Evolutionary conservation across 1,140 invertebrate species (phyloP).

Genomic region (Capitella teleta): DNA sequence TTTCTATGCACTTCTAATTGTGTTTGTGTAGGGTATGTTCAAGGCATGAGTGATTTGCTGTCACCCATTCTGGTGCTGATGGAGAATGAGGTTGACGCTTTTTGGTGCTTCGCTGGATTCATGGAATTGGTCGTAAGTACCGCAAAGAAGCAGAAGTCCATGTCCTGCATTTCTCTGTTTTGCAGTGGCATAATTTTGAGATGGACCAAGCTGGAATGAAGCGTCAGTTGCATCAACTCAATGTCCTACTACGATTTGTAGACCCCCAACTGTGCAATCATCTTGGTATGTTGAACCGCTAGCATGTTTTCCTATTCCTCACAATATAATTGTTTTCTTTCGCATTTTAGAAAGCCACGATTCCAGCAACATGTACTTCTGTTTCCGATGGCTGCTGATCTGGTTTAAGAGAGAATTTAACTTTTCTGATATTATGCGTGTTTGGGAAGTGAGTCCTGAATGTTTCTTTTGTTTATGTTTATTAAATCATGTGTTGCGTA

Average conservation of each 20-base stretch:
- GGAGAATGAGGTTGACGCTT: slow-evolving; percentile 84
- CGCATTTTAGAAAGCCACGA: slow-evolving; percentile 65
- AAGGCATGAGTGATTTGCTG: slow-evolving; percentile 91
- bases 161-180: no score
- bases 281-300: slow-evolving; percentile 46
- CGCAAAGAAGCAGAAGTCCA: no score
- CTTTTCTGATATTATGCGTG: slow-evolving; percentile 46
- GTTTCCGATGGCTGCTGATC: slow-evolving; percentile 71
- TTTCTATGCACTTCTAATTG: no score
- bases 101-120: slow-evolving; percentile 99
- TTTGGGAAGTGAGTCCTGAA: slow-evolving; percentile 46
- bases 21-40: slow-evolving; percentile 48
- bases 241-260: slow-evolving; percentile 65
- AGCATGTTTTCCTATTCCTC: no score
- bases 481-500: neutral
- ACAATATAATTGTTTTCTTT: no score
- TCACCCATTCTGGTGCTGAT: slow-evolving; percentile 84
- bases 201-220: slow-evolving; percentile 94
- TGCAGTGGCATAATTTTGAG: slow-evolving; percentile 84
- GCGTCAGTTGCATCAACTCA: slow-evolving; percentile 72
- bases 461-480: neutral
- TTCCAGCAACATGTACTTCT: slow-evolving; percentile 97
- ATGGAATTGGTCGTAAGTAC: slow-evolving; percentile 82
- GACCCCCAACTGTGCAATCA: slow-evolving; percentile 77
- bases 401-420: slow-evolving; percentile 54